A percentile compares a stretch with the other conserved stretches of the same genome.
phyloP scores from a whole-genome alignment of 2,113 vertebrate genomes.

The Phodopus roborovskii region DNA sequence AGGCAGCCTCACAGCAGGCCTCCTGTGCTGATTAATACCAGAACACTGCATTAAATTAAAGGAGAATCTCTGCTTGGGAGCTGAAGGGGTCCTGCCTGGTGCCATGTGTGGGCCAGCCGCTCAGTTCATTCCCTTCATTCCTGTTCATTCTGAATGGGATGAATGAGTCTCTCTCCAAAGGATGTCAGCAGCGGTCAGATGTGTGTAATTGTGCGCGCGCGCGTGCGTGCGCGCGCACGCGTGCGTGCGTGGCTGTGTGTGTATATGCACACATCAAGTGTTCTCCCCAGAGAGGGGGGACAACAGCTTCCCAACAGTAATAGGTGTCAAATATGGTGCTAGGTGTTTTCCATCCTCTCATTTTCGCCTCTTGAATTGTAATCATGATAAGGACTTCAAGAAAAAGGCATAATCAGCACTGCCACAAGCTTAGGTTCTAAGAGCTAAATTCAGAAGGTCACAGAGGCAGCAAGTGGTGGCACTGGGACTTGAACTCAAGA shows the following conservation, averaged over 20 bases:
- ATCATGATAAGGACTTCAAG: background rate
- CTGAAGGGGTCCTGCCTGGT: background rate
- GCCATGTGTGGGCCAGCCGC: background rate
- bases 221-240: background rate
- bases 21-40: background rate
- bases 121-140: background rate
- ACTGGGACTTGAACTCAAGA: background rate
- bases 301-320: background rate
- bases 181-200: background rate
- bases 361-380: conserved; percentile 28
- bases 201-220: no score
- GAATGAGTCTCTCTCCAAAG: background rate
- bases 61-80: background rate
- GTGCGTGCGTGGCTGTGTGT: background rate
- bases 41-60: background rate
- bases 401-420: background rate
- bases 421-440: background rate
- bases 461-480: background rate
- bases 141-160: conserved; percentile 23
- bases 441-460: conserved; percentile 8
- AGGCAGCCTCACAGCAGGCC: background rate
- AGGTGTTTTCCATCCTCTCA: background rate
- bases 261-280: background rate
- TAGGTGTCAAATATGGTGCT: background rate
- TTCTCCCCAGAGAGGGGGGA: background rate